Conservation (phyloP, 1,140 invertebrate species). For the Proales similis region DNA sequence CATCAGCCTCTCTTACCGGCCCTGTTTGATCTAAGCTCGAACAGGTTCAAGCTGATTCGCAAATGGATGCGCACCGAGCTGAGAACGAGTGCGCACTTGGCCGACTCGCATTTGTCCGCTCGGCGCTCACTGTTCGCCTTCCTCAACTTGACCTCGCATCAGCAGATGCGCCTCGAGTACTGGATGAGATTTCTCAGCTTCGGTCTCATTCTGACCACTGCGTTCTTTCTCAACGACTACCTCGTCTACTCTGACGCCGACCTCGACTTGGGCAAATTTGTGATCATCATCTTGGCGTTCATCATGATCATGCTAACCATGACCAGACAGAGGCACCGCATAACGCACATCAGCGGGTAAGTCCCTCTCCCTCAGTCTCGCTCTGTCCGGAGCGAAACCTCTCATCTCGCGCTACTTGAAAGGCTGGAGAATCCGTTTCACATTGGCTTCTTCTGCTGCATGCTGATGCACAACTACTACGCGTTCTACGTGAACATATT, state of each 20-base stretch:
- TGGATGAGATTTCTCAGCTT: not conserved
- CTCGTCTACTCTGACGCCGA: conserved; percentile 26
- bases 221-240: conserved; percentile 21
- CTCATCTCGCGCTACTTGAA: not conserved
- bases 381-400: too few species aligned
- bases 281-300: conserved; percentile 3
- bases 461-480: not conserved
- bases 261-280: too few species aligned
- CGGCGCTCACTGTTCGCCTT: conserved; percentile 1
- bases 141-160: conserved; percentile 13
- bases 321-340: conserved; percentile 6
- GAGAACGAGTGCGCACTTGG: conserved; percentile 11
- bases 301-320: conserved; percentile 1
- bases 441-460: not conserved
- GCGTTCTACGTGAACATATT: not conserved
- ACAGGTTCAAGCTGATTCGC: conserved; percentile 23
- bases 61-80: conserved; percentile 15
- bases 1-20: not conserved
- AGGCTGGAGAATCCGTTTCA: not conserved
- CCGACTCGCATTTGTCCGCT: not conserved
- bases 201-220: not conserved
- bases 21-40: not conserved
- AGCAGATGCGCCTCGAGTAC: conserved; percentile 21
- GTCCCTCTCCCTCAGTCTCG: too few species aligned
- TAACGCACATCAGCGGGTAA: conserved; percentile 27